A percentile compares a stretch with the other conserved stretches of the same genome.
These are phyloP conservation scores for Caenorhabditis latens DNA, from an alignment of 1,140 invertebrate genomes.

Conservation along the genomic window DNA sequence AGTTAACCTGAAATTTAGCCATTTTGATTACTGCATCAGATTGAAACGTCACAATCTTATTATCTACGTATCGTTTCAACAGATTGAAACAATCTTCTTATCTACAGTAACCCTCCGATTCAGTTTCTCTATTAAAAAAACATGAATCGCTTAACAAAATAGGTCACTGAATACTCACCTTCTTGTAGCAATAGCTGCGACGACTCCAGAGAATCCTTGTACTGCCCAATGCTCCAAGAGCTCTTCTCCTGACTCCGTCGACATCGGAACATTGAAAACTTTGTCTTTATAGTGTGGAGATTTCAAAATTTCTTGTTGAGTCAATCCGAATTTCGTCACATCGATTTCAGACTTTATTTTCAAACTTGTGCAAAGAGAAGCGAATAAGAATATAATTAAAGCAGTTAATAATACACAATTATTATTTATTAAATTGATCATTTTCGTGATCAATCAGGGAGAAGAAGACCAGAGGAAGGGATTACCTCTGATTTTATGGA, in stretches of 20 bases:
- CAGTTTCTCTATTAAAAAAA: too few relatives aligned
- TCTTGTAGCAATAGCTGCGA: slow-evolving; percentile 57
- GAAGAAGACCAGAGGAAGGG: neutral
- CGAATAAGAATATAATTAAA: neutral
- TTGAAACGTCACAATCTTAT: too few relatives aligned
- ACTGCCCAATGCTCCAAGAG: slow-evolving; percentile 60
- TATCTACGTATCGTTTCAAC: too few relatives aligned
- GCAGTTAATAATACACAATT: neutral
- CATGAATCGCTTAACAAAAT: too few relatives aligned
- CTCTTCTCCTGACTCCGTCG: slow-evolving; percentile 49
- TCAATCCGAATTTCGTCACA: slow-evolving; percentile 40
- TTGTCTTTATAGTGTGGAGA: slow-evolving; percentile 47
- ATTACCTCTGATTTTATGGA: slow-evolving; percentile 24
- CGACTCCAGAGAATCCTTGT: slow-evolving; percentile 58
- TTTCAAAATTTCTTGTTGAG: slow-evolving; percentile 29
- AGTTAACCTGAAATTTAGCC: neutral
- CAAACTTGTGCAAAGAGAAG: neutral
- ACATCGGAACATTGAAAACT: slow-evolving; percentile 39
- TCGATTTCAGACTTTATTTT: slow-evolving; percentile 23
- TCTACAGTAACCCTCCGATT: too few relatives aligned
- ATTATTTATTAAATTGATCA: neutral
- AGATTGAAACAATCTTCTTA: too few relatives aligned
- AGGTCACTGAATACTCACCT: slow-evolving; percentile 8
- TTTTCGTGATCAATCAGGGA: neutral
- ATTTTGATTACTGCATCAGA: neutral